A percentile compares a stretch with the other conserved stretches of the same genome.
Evolutionary conservation across 2,797 vertebrate species (phyloP).

Genomic region (Epinephelus coioides): DNA sequence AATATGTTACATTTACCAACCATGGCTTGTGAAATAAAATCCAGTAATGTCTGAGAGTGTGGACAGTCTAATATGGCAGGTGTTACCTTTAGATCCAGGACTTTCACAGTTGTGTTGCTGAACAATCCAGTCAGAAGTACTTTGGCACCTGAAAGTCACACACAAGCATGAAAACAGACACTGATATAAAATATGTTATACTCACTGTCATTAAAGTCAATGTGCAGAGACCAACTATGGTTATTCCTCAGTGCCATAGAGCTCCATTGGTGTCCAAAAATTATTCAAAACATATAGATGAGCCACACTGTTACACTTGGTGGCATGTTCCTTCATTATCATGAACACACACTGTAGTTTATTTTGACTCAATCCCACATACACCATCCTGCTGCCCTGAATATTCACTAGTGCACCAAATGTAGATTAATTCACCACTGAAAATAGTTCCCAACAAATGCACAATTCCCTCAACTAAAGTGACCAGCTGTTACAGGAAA

Average conservation of each 20-base stretch:
- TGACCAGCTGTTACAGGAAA: no score
- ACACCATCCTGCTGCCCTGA: background rate
- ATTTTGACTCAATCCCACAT: background rate
- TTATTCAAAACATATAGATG: background rate
- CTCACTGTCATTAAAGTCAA: background rate
- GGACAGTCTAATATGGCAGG: background rate
- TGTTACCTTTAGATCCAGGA: conserved; percentile 93
- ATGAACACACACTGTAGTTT: background rate
- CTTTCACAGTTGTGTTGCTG: conserved; percentile 87
- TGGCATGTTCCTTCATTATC: background rate
- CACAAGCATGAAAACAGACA: conserved; percentile 3
- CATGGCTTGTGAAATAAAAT: background rate
- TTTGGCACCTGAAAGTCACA: conserved; percentile 83
- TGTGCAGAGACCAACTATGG: background rate
- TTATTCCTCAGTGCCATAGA: background rate
- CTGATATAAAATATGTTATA: background rate
- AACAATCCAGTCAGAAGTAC: conserved; percentile 90
- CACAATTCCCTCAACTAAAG: no score
- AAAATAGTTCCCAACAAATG: no score
- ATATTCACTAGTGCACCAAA: background rate
- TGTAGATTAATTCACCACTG: background rate
- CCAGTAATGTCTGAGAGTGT: background rate
- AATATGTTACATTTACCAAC: background rate
- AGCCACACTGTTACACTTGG: background rate
- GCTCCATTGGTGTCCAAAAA: background rate